Evolutionary conservation across 1,140 invertebrate species (phyloP).

Genomic region (Drosophila elegans): DNA sequence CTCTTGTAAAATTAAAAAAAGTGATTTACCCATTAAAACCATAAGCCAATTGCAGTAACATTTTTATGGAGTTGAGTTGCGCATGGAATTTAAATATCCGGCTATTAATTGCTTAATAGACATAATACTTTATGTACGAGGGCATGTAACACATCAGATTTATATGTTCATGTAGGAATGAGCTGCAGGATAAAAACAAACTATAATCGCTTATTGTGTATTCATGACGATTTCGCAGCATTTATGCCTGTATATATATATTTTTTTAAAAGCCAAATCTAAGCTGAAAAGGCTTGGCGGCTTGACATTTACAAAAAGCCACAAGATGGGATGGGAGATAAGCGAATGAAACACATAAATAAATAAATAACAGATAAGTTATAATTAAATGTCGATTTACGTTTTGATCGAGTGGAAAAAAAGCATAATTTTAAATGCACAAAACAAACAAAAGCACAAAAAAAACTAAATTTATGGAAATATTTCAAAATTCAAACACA

Average conservation of each 20-base stretch:
- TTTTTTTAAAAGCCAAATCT: slow-evolving; percentile 40
- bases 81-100: slow-evolving; percentile 38
- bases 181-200: slow-evolving; percentile 26
- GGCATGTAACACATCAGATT: slow-evolving; percentile 15
- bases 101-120: slow-evolving; percentile 37
- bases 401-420: slow-evolving; percentile 52
- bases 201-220: slow-evolving; percentile 57
- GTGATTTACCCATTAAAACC: background rate
- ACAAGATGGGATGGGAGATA: slow-evolving; percentile 9
- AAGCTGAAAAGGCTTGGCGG: slow-evolving; percentile 45
- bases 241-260: background rate
- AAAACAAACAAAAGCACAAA: slow-evolving; percentile 9
- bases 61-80: slow-evolving; percentile 24
- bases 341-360: slow-evolving; percentile 32
- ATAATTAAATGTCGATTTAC: slow-evolving; percentile 76
- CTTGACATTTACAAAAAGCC: slow-evolving; percentile 57
- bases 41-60: slow-evolving; percentile 18
- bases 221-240: slow-evolving; percentile 35
- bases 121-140: slow-evolving; percentile 9
- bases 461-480: slow-evolving; percentile 28
- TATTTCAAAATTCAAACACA: slow-evolving; percentile 27
- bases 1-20: no score
- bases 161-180: background rate
- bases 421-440: background rate
- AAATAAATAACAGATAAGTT: slow-evolving; percentile 70